phyloP scores from a whole-genome alignment of 1,140 invertebrate genomes.

The Neodiprion virginianus region DNA sequence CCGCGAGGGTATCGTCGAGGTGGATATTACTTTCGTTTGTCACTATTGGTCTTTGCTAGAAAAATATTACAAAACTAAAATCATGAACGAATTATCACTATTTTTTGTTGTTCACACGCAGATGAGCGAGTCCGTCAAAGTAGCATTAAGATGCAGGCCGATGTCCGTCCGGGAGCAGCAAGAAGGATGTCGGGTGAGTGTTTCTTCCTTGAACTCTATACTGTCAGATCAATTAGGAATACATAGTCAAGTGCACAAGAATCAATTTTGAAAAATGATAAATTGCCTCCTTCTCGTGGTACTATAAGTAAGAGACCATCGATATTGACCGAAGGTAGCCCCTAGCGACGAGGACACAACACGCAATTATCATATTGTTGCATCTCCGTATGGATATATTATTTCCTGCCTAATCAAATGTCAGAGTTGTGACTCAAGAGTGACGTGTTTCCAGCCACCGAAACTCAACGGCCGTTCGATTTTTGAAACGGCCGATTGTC shows the following conservation, averaged over 20 bases:
- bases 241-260: background rate
- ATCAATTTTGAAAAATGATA: background rate
- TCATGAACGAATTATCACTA: no score
- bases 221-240: background rate
- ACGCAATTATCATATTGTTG: background rate
- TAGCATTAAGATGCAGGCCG: constrained; percentile 90
- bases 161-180: constrained; percentile 64
- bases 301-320: background rate
- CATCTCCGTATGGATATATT: background rate
- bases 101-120: constrained; percentile 34
- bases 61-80: constrained; percentile 9
- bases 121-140: constrained; percentile 87
- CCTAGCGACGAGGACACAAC: constrained; percentile 6
- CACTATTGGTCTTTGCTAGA: constrained; percentile 17
- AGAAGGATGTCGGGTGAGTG: constrained; percentile 53
- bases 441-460: no score
- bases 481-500: background rate
- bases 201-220: constrained; percentile 18
- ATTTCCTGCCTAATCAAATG: background rate
- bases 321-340: constrained; percentile 11
- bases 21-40: constrained; percentile 19
- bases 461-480: background rate
- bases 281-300: background rate
- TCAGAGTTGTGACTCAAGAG: no score
- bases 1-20: constrained; percentile 6